Conservation (phyloP, 2,888 invertebrate species). For the Hemicrepidius hirtus region DNA sequence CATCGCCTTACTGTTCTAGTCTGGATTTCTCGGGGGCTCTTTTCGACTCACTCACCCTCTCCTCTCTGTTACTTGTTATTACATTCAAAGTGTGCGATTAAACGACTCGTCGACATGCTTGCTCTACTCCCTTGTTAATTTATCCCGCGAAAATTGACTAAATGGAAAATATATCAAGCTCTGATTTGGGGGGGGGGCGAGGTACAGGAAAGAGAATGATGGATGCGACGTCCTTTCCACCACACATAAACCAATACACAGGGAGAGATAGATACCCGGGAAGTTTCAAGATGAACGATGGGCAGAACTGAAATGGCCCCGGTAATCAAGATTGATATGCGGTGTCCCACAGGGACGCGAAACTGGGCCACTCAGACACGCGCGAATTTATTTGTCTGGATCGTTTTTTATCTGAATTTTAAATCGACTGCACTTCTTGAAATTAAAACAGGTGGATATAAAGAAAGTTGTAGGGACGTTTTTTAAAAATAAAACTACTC, state of each 20-base stretch:
- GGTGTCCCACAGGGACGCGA: constrained; percentile 37
- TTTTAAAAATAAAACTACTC: constrained; percentile 24
- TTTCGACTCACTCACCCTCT: constrained; percentile 14
- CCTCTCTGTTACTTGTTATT: constrained; percentile 43
- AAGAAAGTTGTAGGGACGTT: too few species aligned
- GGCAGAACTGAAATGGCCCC: constrained; percentile 33
- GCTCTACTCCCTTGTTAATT: constrained; percentile 11
- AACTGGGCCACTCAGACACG: constrained; percentile 12
- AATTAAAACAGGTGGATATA: constrained; percentile 22
- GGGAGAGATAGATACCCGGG: constrained; percentile 28
- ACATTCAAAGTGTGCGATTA: constrained; percentile 43
- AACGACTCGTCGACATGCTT: constrained; percentile 22
- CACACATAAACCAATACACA: constrained; percentile 36
- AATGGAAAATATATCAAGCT: constrained; percentile 38
- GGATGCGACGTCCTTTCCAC: constrained; percentile 37
- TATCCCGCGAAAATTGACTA: constrained; percentile 10
- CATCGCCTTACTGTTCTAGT: constrained; percentile 47
- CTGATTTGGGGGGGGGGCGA: constrained; percentile 1
- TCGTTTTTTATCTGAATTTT: constrained; percentile 23
- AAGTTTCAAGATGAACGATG: constrained; percentile 39
- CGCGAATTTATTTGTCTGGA: constrained; percentile 21
- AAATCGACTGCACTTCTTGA: constrained; percentile 17
- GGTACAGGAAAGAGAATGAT: constrained; percentile 29
- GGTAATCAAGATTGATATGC: constrained; percentile 49
- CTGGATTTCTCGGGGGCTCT: constrained; percentile 49